Evolutionary conservation across 2,113 vertebrate genomes (phyloP).

Genomic region (Vidua chalybeata): DNA sequence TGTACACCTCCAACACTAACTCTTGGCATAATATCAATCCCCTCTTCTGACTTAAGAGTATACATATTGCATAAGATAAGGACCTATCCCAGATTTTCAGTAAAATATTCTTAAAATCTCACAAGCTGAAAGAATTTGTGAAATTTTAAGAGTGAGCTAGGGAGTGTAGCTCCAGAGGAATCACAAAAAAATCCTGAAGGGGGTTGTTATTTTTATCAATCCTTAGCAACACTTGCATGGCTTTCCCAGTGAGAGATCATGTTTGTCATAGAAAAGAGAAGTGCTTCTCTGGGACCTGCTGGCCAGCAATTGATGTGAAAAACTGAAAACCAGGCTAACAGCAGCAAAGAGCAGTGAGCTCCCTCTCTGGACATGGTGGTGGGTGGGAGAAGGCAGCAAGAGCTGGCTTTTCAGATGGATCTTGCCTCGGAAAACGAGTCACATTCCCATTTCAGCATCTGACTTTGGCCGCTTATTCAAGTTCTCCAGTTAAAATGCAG

Average conservation of each 20-base stretch:
- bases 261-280: neutral
- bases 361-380: neutral
- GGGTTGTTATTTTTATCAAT: neutral
- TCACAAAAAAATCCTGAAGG: neutral
- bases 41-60: neutral
- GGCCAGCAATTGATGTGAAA: neutral
- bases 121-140: neutral
- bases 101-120: neutral
- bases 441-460: neutral
- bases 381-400: neutral
- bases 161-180: neutral
- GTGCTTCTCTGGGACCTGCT: neutral
- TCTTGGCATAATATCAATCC: neutral
- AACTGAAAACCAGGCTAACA: neutral
- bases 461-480: neutral
- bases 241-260: neutral
- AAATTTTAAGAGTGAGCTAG: neutral
- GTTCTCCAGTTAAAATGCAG: neutral
- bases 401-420: fast-evolving
- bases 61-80: neutral
- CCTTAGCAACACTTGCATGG: fast-evolving
- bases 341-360: neutral
- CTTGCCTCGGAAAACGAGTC: neutral
- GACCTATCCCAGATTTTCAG: neutral
- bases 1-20: neutral